Evolutionary conservation across 2,113 vertebrate species (phyloP).

Genomic region (Oryzias curvinotus): DNA sequence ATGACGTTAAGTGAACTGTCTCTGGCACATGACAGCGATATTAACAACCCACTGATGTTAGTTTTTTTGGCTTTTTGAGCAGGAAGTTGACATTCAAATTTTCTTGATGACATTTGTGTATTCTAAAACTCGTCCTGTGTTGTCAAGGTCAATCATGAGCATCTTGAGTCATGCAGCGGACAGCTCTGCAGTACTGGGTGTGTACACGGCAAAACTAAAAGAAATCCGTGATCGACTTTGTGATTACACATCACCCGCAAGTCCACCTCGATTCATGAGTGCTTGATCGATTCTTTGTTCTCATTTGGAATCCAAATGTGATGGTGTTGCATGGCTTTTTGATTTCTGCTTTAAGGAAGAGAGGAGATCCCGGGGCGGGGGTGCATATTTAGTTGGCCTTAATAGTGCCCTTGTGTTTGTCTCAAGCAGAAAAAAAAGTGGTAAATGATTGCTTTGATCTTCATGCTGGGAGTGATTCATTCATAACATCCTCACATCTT

Average conservation of each 20-base stretch:
- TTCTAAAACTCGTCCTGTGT: slow-evolving; percentile 60
- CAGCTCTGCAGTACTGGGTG: slow-evolving; percentile 72
- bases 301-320: slow-evolving; percentile 41
- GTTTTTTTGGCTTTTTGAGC: slow-evolving; percentile 17
- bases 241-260: slow-evolving; percentile 39
- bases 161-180: slow-evolving; percentile 66
- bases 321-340: slow-evolving; percentile 55
- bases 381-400: slow-evolving; percentile 10
- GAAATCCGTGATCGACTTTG: slow-evolving; percentile 20
- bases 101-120: slow-evolving; percentile 45
- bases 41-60: slow-evolving; percentile 30
- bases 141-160: slow-evolving; percentile 71
- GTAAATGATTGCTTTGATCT: slow-evolving; percentile 24
- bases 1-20: slow-evolving; percentile 32
- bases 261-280: slow-evolving; percentile 47
- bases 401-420: slow-evolving; percentile 12
- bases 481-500: slow-evolving; percentile 33
- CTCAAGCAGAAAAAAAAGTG: slow-evolving; percentile 10
- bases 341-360: slow-evolving; percentile 37
- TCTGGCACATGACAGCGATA: slow-evolving; percentile 21
- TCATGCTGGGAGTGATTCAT: slow-evolving; percentile 43
- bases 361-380: slow-evolving; percentile 5
- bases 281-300: slow-evolving; percentile 30
- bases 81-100: slow-evolving; percentile 31
- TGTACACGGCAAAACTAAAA: slow-evolving; percentile 39